Evolutionary conservation across 2,797 vertebrate genomes (phyloP), one percentile per base, ranked within the genome.

Genomic region (Enteromius anoplus): DNA sequence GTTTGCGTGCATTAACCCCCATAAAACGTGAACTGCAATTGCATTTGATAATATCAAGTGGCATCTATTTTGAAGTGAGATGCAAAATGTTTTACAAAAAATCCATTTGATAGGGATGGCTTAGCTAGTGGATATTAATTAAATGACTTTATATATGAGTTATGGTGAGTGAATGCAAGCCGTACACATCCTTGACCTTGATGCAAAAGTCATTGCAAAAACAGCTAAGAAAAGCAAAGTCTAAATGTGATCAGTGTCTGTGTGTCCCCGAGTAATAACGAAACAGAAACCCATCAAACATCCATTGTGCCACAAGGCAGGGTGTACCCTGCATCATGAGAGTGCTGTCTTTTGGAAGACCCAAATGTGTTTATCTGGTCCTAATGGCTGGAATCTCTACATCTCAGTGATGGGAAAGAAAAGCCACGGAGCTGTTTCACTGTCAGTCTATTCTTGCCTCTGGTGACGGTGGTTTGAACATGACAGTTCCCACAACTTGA

Each of bases 391-490:
- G 45, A 34, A 19, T 72, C 3, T 78, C 12, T 75, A 23, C n/a
- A 23, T 65, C 10, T 45, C 23, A 21, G 21, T 51, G 69, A 80
- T 68, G 79, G 32, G 49, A 76, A 72, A 58, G 66, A 75, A 37
- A 75, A 80, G 71, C 62, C 72, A 71, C 85, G 71, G 70, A 75
- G 60, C 32, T 15, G 71, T 47, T 47, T 77, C 34, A 29, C n/a
- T 58, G 42, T 78, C 40, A 53, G 75, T 82, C 23, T 45, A 7
- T 42, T 71, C n/a, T 29, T 21, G 75, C 37, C 14, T 47, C 42
- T 47, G 80, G n/a, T 14, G 6, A 81, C 77, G 37, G 14, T 0
- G 70, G 53, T 60, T 55, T 76, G 21, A 55, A 66, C 73, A 9
- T 51, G 66, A 47, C 21, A 26, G 23, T 81, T 77, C 73, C 53